phyloP scores from a whole-genome alignment of 1,140 invertebrate species.

The Battus philenor region DNA sequence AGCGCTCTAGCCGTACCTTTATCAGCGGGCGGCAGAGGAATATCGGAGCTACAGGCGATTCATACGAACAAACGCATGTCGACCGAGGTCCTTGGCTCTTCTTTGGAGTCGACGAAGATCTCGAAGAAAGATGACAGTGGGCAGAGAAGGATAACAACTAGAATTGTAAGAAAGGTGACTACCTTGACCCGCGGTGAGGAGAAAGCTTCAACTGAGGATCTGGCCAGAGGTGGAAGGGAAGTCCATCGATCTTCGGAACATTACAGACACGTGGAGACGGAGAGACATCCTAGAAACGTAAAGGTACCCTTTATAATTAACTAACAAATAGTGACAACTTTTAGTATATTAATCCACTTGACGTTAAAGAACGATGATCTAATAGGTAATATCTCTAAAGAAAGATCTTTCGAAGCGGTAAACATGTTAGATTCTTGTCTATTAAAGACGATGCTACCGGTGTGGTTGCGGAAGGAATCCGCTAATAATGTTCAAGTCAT shows the following conservation, averaged over 20 bases:
- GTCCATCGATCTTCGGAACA: constrained; percentile 70
- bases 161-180: constrained; percentile 92
- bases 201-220: constrained; percentile 83
- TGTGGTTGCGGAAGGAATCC: constrained; percentile 1
- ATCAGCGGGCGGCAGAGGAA: constrained; percentile 58
- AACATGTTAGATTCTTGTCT: no score
- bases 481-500: not conserved
- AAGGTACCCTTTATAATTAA: constrained; percentile 70
- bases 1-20: constrained; percentile 55
- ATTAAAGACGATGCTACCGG: not conserved
- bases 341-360: no score
- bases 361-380: no score
- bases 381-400: no score
- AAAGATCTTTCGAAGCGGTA: no score
- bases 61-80: constrained; percentile 88
- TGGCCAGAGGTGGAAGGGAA: constrained; percentile 73
- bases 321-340: no score
- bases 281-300: constrained; percentile 76
- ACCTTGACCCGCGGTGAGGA: constrained; percentile 92
- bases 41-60: constrained; percentile 82
- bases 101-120: constrained; percentile 87
- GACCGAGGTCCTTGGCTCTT: constrained; percentile 89
- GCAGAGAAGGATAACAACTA: constrained; percentile 87
- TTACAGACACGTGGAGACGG: constrained; percentile 69
- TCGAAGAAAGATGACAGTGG: constrained; percentile 84